Evolutionary conservation across 2,113 vertebrate species (phyloP), one percentile per base, ranked within the genome.

Genomic region (Pelobates fuscus): DNA sequence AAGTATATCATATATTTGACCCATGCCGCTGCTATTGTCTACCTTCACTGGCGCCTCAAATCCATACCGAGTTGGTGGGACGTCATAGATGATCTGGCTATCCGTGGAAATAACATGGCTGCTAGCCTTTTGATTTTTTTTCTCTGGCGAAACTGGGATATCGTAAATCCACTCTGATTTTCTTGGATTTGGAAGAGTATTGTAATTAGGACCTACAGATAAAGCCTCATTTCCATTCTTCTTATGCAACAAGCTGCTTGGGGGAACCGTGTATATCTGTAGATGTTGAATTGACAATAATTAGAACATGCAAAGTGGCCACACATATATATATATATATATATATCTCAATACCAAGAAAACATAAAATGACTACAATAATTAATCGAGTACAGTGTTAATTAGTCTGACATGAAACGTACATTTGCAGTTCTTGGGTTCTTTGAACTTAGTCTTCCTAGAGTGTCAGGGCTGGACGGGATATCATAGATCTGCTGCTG

Each of bases 101-200:
- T 83, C 82, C 32, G 0, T 10, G 0, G n/a, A n/a, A 65, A 62
- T 80, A 0, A 62, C 32, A 11, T 77, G 27, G 60, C 77, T 11
- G 0, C 2, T 8, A 0, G 77, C 30, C 23, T 79, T 82, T 24
- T 69, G 23, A 1, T 59, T n/a, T 21, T 78, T 62, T 78, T 91
- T 88, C 64, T 94, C 88, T 0, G 86, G 84, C 49, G 88, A 81
- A 1, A 84, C 79, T 0, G 95, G 94, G 0, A 91, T 86, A 43
- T 95, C 94, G 3, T 96, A 95, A 79, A 93, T 91, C 95, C 95
- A 94, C 11, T 93, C 93, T 2, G 90, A 85, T 30, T 94, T 95
- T 1, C 58, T 80, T n/a, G 86, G 90, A 20, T 44, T 90, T 10
- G 93, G 92, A 23, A 95, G 64, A 0, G 93, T 94, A 18, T 70